Percentiles rank a stretch among this genome's conserved stretches.
phyloP scores from a whole-genome alignment of 2,888 invertebrate genomes.

The Julus scandinavius region DNA sequence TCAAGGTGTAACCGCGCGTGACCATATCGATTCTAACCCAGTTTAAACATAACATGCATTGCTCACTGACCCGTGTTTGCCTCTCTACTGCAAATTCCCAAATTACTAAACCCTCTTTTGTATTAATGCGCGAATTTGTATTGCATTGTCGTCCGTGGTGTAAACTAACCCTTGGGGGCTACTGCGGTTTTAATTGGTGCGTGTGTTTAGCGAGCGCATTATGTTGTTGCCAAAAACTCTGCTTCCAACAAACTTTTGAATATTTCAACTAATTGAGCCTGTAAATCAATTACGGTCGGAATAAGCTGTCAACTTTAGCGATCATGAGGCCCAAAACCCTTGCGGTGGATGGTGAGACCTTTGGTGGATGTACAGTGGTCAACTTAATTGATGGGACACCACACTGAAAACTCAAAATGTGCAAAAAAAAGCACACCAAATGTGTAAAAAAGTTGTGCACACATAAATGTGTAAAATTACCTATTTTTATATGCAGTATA shows the following conservation, averaged over 20 bases:
- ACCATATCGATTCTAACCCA: slow-evolving; percentile 6
- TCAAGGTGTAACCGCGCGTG: slow-evolving; percentile 17
- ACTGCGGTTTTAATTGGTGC: slow-evolving; percentile 10
- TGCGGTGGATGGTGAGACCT: too few species aligned
- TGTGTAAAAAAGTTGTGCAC: too few species aligned
- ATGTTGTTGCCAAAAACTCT: neutral
- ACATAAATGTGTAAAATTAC: too few species aligned
- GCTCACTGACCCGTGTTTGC: neutral
- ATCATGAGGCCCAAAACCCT: too few species aligned
- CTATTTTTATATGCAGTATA: too few species aligned
- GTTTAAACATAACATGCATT: neutral
- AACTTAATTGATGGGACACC: too few species aligned
- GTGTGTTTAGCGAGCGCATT: neutral
- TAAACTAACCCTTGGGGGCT: neutral
- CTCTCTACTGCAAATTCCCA: neutral
- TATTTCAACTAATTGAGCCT: neutral
- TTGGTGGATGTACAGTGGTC: too few species aligned
- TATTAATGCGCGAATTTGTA: neutral
- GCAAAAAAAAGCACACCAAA: too few species aligned
- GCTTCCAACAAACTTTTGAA: neutral
- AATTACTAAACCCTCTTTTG: neutral
- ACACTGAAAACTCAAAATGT: too few species aligned
- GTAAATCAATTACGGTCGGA: too few species aligned
- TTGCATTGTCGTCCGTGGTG: neutral
- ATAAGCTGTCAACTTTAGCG: too few species aligned